Evolutionary conservation across 2,113 vertebrate genomes (phyloP), one percentile per base, ranked within the genome.

Genomic region (Eulemur macaco): DNA sequence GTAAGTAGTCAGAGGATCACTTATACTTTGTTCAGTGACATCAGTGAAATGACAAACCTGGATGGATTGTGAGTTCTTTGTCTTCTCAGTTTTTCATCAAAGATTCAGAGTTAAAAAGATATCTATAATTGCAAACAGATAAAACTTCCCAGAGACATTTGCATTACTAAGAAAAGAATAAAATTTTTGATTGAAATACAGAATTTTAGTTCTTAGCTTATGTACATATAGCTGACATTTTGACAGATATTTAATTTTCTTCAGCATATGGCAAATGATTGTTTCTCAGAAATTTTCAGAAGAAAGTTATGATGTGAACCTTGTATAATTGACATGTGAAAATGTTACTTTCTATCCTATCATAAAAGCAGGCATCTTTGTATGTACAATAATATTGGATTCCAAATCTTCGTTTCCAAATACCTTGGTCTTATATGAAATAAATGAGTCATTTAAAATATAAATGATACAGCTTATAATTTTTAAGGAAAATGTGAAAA

Each of bases 181-280:
- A 45, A 58, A 21, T 27, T n/a, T 76, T 27, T 84, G 3, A 66
- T n/a, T n/a, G 21, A 54, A 73, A 74, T 25, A 76, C 10, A 76
- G 17, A 86, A 45, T 20, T 50, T 71, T 42, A n/a, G 77, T 58
- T 89, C 27, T 87, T 42, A 42, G 20, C 14, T 15, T 74, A 8
- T 92, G 1, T 89, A 20, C 86, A 66, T 78, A 78, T 54, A 73
- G 18, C n/a, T 80, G 25, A 87, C 25, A 60, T 89, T 90, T 63
- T 74, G 63, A 74, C 25, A 73, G 23, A 90, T 68, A 86, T 12
- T 60, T 92, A 74, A 84, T 82, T 97, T 92, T 91, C 8, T 78
- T 81, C 56, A 80, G 12, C 54, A 91, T n/a, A 76, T 47, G 50
- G 34, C 20, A 82, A 66, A 37, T 87, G 47, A 82, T 7, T 21